Evolutionary conservation across 2,797 vertebrate genomes (phyloP).

Genomic region (Columba guinea): DNA sequence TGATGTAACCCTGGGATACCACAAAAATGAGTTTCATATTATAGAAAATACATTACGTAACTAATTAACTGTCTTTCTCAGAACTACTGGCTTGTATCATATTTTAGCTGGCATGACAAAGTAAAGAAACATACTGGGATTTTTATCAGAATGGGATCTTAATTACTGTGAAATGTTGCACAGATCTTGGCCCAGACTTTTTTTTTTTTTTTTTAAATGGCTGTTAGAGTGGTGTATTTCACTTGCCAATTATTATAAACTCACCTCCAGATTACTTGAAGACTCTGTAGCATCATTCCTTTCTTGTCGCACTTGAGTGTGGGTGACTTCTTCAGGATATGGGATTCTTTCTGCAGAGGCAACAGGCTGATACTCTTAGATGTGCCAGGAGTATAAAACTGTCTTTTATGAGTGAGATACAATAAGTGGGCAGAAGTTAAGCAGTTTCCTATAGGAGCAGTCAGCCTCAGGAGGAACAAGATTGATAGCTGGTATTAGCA

Average conservation of each 20-base stretch:
- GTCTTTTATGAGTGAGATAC: not conserved
- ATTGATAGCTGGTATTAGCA: not conserved
- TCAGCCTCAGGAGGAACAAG: not conserved
- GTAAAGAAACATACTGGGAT: not conserved
- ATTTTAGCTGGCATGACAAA: not conserved
- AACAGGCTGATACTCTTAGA: not conserved
- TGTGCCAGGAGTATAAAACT: not conserved
- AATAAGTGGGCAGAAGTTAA: not conserved
- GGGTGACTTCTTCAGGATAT: not conserved
- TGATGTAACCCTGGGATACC: not conserved
- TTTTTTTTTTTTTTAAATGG: too few species aligned
- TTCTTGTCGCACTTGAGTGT: rapidly evolving
- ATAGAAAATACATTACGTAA: not conserved
- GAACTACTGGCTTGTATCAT: not conserved
- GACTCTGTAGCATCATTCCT: not conserved
- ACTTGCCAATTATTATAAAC: not conserved
- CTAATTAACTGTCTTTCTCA: not conserved
- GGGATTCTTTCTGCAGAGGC: not conserved
- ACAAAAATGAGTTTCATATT: not conserved
- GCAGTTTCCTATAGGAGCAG: not conserved
- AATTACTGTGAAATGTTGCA: not conserved
- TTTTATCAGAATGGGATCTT: not conserved
- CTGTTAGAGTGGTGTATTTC: not conserved
- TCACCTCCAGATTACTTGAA: not conserved
- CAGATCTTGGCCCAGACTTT: not conserved